Conservation (phyloP, 30 jellyfish, hydroid and myxozoan genomes). For the Mastigias papua region DNA sequence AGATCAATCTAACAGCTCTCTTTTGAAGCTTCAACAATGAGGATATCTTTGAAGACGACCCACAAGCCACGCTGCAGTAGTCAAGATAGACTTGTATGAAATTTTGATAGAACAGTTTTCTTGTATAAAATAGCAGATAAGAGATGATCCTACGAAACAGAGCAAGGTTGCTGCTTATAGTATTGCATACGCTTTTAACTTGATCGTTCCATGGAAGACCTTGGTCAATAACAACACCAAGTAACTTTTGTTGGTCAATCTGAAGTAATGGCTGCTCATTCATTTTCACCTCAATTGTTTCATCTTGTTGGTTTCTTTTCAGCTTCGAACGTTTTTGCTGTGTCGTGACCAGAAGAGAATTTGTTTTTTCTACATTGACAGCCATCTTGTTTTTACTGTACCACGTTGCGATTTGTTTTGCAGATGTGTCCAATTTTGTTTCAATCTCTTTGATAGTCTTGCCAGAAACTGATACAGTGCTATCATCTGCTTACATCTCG, state of each 20-base stretch:
- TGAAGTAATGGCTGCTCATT: conserved; percentile 75
- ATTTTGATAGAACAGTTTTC: conserved; percentile 60
- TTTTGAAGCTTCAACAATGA: conserved; percentile 71
- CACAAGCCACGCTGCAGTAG: conserved; percentile 59
- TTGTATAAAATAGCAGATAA: conserved; percentile 70
- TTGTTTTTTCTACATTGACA: conserved; percentile 31
- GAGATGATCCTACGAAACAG: conserved; percentile 65
- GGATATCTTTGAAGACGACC: conserved; percentile 61
- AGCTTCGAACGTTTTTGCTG: conserved; percentile 73
- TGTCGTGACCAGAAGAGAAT: conserved; percentile 66
- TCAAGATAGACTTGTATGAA: conserved; percentile 64
- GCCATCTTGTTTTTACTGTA: conserved; percentile 68
- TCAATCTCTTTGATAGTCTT: no score
- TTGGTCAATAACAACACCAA: conserved; percentile 66
- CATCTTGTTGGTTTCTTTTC: conserved; percentile 65
- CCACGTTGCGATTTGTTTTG: conserved; percentile 66
- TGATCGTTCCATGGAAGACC: conserved; percentile 70
- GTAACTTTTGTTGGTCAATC: conserved; percentile 50
- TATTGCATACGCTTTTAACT: conserved; percentile 56
- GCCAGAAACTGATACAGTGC: conserved; percentile 65
- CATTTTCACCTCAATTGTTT: conserved; percentile 66
- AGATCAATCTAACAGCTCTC: conserved; percentile 73
- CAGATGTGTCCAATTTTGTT: conserved; percentile 62
- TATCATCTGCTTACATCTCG: conserved; percentile 65
- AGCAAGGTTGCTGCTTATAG: conserved; percentile 67